Conservation (phyloP, 2,113 vertebrate genomes). For the Chinchilla lanigera region DNA sequence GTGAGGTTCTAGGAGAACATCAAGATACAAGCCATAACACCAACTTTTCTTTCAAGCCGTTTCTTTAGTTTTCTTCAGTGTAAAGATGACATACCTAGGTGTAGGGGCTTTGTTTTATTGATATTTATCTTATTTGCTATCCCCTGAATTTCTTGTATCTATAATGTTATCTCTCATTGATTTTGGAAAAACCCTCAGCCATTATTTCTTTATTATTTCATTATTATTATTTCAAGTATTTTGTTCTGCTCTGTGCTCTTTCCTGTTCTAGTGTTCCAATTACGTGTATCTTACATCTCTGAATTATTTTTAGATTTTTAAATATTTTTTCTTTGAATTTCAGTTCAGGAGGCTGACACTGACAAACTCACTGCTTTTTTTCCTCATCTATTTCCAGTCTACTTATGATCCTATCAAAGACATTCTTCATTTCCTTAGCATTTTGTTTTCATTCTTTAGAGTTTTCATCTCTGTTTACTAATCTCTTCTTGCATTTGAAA, state of each 20-base stretch:
- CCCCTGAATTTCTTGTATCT: neutral
- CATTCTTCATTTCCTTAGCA: neutral
- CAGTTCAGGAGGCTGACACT: neutral
- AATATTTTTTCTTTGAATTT: neutral
- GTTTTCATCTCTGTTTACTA: neutral
- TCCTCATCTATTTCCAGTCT: neutral
- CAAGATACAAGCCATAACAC: neutral
- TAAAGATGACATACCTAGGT: neutral
- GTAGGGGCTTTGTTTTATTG: neutral
- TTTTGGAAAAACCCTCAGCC: neutral
- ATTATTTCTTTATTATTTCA: too few relatives aligned
- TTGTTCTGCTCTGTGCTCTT: neutral
- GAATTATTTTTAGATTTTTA: neutral
- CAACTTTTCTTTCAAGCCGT: neutral
- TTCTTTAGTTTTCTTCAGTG: neutral
- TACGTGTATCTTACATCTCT: neutral
- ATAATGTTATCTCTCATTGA: neutral
- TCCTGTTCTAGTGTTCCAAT: neutral
- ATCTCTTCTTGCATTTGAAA: neutral
- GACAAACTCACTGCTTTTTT: neutral
- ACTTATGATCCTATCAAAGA: neutral
- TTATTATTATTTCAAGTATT: neutral
- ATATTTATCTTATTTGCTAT: neutral
- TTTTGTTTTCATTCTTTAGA: neutral
- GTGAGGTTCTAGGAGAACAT: neutral